Evolutionary conservation across 30 jellyfish, hydroid and myxozoan genomes (phyloP).

Genomic region (Calvadosia cruxmelitensis): DNA sequence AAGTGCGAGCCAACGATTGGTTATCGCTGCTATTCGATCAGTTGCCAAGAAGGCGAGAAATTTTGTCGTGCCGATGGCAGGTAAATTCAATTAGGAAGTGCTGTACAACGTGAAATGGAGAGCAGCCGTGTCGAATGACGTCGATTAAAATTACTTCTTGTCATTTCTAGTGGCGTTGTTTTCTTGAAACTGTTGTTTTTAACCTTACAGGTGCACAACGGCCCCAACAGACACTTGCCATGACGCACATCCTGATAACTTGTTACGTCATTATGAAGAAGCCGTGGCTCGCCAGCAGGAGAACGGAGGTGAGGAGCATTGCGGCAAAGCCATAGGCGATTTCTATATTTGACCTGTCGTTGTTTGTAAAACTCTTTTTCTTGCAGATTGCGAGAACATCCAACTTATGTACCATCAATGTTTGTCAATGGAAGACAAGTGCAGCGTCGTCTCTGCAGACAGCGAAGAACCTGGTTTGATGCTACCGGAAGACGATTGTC

Average conservation of each 20-base stretch:
- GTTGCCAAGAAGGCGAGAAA: not conserved
- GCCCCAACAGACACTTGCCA: not conserved
- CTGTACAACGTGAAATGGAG: too few species aligned
- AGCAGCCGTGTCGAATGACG: too few species aligned
- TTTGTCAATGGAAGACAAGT: not conserved
- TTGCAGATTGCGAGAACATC: not conserved
- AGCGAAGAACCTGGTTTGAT: not conserved
- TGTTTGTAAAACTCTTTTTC: too few species aligned
- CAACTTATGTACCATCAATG: not conserved
- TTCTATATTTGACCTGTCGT: too few species aligned
- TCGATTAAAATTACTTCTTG: too few species aligned
- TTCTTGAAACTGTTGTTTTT: too few species aligned
- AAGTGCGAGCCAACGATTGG: not conserved
- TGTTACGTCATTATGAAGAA: not conserved
- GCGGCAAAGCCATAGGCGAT: too few species aligned
- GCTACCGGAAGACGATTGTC: not conserved
- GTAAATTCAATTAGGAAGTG: too few species aligned
- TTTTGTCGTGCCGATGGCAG: not conserved
- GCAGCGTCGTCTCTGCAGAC: not conserved
- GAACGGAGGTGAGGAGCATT: not conserved
- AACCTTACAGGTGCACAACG: not conserved
- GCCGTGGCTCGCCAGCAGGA: not conserved
- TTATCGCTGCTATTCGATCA: not conserved
- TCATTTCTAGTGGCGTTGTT: too few species aligned
- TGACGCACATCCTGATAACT: not conserved